phyloP scores from a whole-genome alignment of 2,113 vertebrate species.

The Myiagra hebetior region DNA sequence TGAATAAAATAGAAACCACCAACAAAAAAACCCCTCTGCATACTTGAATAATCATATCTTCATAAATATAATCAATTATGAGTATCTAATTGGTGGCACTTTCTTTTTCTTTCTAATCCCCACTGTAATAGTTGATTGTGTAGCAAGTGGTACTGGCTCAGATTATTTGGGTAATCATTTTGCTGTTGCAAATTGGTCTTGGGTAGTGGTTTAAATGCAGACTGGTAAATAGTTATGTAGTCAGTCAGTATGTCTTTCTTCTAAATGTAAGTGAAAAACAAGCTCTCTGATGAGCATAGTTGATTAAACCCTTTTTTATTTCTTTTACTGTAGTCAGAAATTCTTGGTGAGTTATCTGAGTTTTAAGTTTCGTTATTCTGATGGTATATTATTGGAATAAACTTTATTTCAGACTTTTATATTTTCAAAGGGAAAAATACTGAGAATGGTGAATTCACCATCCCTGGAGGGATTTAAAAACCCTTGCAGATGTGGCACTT shows the following conservation, averaged over 20 bases:
- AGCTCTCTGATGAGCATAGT: not conserved
- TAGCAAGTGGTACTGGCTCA: not conserved
- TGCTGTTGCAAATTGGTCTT: not conserved
- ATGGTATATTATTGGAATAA: not conserved
- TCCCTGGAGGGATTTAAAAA: not conserved
- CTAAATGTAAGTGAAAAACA: not conserved
- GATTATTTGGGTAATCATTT: not conserved
- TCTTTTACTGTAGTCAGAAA: not conserved
- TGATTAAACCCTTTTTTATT: not conserved
- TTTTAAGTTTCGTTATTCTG: not conserved
- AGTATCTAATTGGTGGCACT: not conserved
- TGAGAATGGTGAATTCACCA: not conserved
- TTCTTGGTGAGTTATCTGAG: not conserved
- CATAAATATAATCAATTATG: not conserved
- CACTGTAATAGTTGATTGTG: not conserved
- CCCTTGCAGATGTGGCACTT: not conserved
- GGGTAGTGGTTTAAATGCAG: not conserved
- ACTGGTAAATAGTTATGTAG: not conserved
- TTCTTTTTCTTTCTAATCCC: not conserved
- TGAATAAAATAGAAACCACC: not conserved
- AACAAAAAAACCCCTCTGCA: rapidly evolving
- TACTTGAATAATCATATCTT: not conserved
- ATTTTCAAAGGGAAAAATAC: not conserved
- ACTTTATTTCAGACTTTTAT: not conserved
- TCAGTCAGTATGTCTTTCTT: not conserved